phyloP scores from a whole-genome alignment of 2,888 invertebrate species.

The Drosophila tanythrix region DNA sequence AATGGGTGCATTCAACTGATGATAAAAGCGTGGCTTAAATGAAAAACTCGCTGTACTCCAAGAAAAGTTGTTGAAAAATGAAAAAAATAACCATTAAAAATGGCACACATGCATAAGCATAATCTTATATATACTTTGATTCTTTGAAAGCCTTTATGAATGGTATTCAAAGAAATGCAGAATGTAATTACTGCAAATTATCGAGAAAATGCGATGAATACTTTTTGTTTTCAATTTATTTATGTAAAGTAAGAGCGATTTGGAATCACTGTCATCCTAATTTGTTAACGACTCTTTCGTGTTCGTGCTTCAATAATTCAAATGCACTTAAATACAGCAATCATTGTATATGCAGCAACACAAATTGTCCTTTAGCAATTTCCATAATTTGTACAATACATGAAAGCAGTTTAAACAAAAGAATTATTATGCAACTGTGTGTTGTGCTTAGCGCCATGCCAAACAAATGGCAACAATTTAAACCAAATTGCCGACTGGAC shows the following conservation, averaged over 20 bases:
- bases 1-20: slow-evolving; percentile 72
- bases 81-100: background rate
- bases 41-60: slow-evolving; percentile 15
- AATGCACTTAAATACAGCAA: slow-evolving; percentile 25
- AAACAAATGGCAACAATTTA: slow-evolving; percentile 80
- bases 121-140: background rate
- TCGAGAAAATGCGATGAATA: background rate
- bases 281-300: background rate
- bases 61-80: background rate
- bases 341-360: slow-evolving; percentile 10
- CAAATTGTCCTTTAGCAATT: slow-evolving; percentile 53
- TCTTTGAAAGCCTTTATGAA: background rate
- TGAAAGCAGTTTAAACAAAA: slow-evolving; percentile 60
- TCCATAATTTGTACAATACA: slow-evolving; percentile 68
- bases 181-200: background rate
- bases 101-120: background rate
- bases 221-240: background rate
- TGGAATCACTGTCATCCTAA: background rate
- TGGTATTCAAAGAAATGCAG: background rate
- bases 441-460: slow-evolving; percentile 54
- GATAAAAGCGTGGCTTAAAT: slow-evolving; percentile 13
- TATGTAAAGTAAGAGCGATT: background rate
- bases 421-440: slow-evolving; percentile 68
- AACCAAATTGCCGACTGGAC: slow-evolving; percentile 72
- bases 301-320: slow-evolving; percentile 2